Evolutionary conservation across 2,797 vertebrate species (phyloP).

Genomic region (Macrochelys suwanniensis): DNA sequence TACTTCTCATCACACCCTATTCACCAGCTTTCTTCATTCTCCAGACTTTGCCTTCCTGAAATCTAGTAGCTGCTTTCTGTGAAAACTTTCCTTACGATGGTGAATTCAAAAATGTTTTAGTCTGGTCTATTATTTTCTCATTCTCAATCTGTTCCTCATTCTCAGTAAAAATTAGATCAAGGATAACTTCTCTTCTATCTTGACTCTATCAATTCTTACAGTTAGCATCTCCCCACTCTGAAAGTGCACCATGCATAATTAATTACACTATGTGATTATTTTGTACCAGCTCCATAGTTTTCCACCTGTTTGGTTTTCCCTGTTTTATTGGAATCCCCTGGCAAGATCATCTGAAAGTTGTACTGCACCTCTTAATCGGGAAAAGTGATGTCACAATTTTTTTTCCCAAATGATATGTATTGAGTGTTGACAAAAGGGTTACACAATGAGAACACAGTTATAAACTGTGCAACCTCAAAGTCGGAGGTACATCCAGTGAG

Average conservation of each 20-base stretch:
- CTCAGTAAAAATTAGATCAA: background rate
- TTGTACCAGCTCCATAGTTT: slow-evolving; percentile 5
- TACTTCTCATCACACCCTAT: background rate
- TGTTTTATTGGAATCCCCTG: background rate
- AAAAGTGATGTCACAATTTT: background rate
- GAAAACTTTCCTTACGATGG: background rate
- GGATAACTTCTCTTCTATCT: background rate
- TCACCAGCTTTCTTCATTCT: slow-evolving; percentile 12
- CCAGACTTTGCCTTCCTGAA: background rate
- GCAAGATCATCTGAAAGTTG: slow-evolving; percentile 3
- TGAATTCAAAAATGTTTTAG: background rate
- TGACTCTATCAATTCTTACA: background rate
- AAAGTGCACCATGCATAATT: background rate
- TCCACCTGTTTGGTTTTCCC: background rate
- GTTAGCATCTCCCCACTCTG: background rate
- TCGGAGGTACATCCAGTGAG: background rate
- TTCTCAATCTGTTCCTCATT: background rate
- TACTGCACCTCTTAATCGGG: background rate
- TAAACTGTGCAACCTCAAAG: slow-evolving; percentile 8
- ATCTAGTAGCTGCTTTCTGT: background rate
- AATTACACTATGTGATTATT: background rate
- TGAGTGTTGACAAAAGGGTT: background rate
- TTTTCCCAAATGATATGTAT: background rate
- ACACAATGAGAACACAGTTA: background rate
- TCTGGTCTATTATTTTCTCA: background rate